A percentile compares a stretch with the other conserved stretches of the same genome.
Evolutionary conservation across 2,113 vertebrate species (phyloP).

Genomic region (Myanophis thanlyinensis): DNA sequence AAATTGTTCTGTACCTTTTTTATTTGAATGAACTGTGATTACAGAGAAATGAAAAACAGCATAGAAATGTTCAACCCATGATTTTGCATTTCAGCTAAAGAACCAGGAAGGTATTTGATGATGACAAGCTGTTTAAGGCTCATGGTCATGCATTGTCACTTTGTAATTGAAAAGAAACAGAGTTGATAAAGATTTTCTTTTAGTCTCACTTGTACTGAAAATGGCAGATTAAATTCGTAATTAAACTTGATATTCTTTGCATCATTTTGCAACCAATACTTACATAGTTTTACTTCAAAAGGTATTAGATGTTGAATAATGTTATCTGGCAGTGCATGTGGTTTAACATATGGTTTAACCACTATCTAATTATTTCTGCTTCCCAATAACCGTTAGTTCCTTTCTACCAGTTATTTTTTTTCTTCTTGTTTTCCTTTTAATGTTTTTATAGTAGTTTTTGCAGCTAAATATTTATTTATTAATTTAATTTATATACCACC

Average conservation of each 20-base stretch:
- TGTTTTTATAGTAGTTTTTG: neutral
- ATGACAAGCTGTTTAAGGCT: constrained; percentile 29
- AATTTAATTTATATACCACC: too few relatives aligned
- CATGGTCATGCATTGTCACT: neutral
- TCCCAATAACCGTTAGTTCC: neutral
- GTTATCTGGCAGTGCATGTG: neutral
- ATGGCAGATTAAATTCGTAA: neutral
- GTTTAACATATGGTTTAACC: neutral
- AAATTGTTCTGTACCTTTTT: neutral
- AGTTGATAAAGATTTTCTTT: constrained; percentile 24
- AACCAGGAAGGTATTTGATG: constrained; percentile 28
- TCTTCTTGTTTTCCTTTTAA: neutral
- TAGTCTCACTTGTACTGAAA: constrained; percentile 21
- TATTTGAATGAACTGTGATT: constrained; percentile 25
- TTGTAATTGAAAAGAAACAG: constrained; percentile 14
- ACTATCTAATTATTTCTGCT: neutral
- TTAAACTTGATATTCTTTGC: constrained; percentile 7
- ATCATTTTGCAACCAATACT: neutral
- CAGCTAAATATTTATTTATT: neutral
- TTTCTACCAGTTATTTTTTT: neutral
- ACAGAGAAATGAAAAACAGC: constrained; percentile 22
- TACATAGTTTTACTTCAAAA: neutral
- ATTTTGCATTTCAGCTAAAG: constrained; percentile 5
- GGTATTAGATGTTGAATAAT: neutral
- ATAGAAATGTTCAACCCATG: neutral